These are phyloP conservation scores for Lamellibrachia columna DNA, from an alignment of 2,888 invertebrate species.

Conservation along the genomic window DNA sequence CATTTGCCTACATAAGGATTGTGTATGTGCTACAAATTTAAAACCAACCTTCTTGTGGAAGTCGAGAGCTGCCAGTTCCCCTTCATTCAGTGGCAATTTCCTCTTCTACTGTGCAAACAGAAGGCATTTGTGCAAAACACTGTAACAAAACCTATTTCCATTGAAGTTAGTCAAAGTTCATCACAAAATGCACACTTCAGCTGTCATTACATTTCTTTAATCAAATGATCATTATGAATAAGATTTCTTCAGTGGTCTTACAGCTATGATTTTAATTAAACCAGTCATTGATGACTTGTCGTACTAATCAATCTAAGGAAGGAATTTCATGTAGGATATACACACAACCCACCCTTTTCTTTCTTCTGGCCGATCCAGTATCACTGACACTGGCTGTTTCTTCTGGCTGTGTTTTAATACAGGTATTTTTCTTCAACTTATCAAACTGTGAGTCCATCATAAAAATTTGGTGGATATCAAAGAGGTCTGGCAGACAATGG, in stretches of 20 bases:
- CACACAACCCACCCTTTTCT: neutral
- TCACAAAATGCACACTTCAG: neutral
- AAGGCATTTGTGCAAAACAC: neutral
- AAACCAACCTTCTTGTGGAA: constrained; percentile 6
- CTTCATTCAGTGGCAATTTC: neutral
- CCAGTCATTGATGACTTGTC: neutral
- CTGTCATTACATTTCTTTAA: neutral
- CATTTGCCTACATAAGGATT: neutral
- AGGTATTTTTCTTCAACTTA: neutral
- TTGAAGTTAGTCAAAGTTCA: neutral
- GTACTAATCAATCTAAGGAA: neutral
- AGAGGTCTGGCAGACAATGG: neutral
- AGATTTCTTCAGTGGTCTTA: neutral
- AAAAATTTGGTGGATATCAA: neutral
- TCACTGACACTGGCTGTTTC: neutral
- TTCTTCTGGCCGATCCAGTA: neutral
- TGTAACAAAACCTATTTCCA: neutral
- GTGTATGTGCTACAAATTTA: neutral
- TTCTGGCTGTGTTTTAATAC: neutral
- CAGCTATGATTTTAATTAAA: neutral
- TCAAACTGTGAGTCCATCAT: constrained; percentile 22
- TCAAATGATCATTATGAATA: neutral
- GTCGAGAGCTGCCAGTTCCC: neutral
- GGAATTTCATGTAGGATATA: neutral
- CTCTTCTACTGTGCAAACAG: neutral